A percentile compares a stretch with the other conserved stretches of the same genome.
These are phyloP conservation scores for Miniopterus natalensis DNA, from an alignment of 2,113 vertebrate genomes.

Conservation along the genomic window DNA sequence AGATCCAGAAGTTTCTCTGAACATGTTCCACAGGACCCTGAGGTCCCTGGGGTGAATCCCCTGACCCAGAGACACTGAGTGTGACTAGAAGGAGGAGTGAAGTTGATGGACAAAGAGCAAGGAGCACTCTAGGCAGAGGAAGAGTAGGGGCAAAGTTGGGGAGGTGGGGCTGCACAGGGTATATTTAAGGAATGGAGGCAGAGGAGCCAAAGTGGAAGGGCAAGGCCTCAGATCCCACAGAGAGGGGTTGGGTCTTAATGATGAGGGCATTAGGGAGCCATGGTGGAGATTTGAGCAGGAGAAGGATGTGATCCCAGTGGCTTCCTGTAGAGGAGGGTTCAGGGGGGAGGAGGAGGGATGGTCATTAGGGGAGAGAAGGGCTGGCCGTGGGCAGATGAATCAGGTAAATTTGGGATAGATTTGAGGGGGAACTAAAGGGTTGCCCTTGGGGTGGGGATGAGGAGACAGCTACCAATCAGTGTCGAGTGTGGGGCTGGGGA, in stretches of 20 bases:
- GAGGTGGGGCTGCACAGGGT: fast-evolving
- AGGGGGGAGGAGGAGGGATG: fast-evolving
- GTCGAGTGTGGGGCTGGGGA: not conserved
- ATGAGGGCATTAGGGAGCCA: not conserved
- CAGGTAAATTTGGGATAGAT: not conserved
- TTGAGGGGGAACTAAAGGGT: too few relatives aligned
- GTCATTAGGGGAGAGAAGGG: too few relatives aligned
- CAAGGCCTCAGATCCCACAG: not conserved
- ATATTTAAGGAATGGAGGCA: not conserved
- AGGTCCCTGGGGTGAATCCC: not conserved
- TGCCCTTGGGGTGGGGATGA: too few relatives aligned
- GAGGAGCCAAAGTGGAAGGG: not conserved
- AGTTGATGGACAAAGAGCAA: not conserved
- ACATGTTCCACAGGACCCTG: not conserved
- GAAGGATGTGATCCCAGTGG: fast-evolving
- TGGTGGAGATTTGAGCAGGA: not conserved
- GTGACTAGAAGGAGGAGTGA: not conserved
- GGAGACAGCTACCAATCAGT: not conserved
- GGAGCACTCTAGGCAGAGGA: not conserved
- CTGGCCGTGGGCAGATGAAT: not conserved
- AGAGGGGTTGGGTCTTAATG: fast-evolving
- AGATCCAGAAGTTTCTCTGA: not conserved
- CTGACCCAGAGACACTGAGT: not conserved
- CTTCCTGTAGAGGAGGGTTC: not conserved
- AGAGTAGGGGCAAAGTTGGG: not conserved